Base-by-base conservation (phyloP, 2,888 invertebrate species). In the Drosophila mulleri region DNA sequence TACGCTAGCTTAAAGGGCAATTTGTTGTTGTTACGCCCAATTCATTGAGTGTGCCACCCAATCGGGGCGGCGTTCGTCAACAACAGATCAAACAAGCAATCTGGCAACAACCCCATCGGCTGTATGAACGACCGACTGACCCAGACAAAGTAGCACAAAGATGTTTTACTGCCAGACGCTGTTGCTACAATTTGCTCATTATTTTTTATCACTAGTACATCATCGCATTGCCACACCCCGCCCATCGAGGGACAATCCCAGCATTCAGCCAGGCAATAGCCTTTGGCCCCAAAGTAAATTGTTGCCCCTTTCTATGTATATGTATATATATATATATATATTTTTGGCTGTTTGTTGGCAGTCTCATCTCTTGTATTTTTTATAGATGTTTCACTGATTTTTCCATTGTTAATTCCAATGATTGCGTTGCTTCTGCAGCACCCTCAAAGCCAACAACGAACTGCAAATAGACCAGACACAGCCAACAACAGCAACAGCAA, bases 161-260 rank as follows among this genome's bases (percentile, higher is more conserved):
- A 89, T 84, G 82, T 84, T 84, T 84, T 89, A 84, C 80, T 81
- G 67, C 78, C 59, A 67, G 47, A 81, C 59, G 65, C 80, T 86
- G 82, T 84, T 87, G 88, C 53, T 79, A 72, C 86, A 80, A 86
- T 89, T 88, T 88, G 88, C 89, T 89, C 86, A 87, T 87, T 89
- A 89, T 88, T 85, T 89, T 87, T 89, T 87, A 87, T 89, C 86
- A 88, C 86, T 84, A 68, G 73, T 64, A 65, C 72, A 64, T 70
- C 78, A 60, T 52, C 63, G 54, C 61, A 67, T 35, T 32, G 23
- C 73, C 39, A 45, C 41, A 41, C 48, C 57, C 57, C 32, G 45
- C 16, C 53, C 23, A 45, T 44, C 23, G 14, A 35, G 60, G 29
- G 56, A 57, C 44, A 64, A 18, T 41, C 66, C 57, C 57, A 56